Conservation (phyloP, 2,888 invertebrate species). For the Drosophila buzzatii region DNA sequence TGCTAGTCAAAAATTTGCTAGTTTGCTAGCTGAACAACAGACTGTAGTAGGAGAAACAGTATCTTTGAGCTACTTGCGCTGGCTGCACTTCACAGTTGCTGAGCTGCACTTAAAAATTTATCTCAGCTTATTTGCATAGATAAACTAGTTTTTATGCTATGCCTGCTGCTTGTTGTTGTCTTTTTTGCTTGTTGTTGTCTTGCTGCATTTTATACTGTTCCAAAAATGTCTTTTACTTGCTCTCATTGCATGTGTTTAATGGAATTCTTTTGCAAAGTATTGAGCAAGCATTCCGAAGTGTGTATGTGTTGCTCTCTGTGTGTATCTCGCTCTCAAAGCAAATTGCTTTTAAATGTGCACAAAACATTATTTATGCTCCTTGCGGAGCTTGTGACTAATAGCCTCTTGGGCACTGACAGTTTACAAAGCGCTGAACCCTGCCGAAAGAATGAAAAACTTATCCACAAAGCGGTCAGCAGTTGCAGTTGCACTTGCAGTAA, state of each 20-base stretch:
- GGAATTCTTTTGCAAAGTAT: slow-evolving; percentile 53
- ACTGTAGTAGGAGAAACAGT: background rate
- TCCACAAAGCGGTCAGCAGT: slow-evolving; percentile 23
- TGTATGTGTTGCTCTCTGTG: background rate
- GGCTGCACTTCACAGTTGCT: slow-evolving; percentile 33
- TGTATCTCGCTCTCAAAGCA: slow-evolving; percentile 36
- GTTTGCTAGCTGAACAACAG: slow-evolving; percentile 7
- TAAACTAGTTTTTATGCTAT: slow-evolving; percentile 10
- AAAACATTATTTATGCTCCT: slow-evolving; percentile 64
- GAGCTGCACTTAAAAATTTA: slow-evolving; percentile 43
- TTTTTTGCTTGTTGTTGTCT: background rate
- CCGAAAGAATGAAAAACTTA: slow-evolving; percentile 12
- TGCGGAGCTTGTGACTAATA: slow-evolving; percentile 61
- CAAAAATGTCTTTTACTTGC: slow-evolving; percentile 45
- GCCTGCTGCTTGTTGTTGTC: slow-evolving; percentile 5
- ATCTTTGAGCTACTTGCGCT: slow-evolving; percentile 36
- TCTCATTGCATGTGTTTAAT: slow-evolving; percentile 57
- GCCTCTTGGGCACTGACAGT: slow-evolving; percentile 59
- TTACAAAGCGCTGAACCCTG: slow-evolving; percentile 45
- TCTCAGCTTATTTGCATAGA: slow-evolving; percentile 49
- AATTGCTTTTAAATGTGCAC: slow-evolving; percentile 75
- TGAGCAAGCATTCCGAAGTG: slow-evolving; percentile 22
- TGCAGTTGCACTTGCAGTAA: slow-evolving; percentile 4
- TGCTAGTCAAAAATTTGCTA: slow-evolving; percentile 18
- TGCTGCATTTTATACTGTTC: slow-evolving; percentile 28